Conservation (phyloP, 2,888 invertebrate species). For the Sabatieria punctata region DNA sequence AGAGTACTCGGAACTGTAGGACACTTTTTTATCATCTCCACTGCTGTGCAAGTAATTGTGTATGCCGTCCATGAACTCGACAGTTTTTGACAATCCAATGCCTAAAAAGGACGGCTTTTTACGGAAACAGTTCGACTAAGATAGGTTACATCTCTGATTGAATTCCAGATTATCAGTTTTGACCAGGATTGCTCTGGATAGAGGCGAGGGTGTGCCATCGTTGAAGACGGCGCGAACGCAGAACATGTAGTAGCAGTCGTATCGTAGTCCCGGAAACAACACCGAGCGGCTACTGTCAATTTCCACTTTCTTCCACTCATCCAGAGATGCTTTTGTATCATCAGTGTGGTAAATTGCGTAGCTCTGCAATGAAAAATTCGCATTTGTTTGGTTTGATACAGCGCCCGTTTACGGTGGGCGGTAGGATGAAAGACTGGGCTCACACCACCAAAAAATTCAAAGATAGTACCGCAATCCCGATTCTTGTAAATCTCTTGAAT, state of each 20-base stretch:
- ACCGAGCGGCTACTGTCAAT: background rate
- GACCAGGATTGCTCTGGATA: conserved; percentile 24
- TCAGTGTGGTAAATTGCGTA: conserved; percentile 29
- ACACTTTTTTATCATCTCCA: no score
- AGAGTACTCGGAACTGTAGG: no score
- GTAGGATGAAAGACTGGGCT: background rate
- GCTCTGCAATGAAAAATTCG: conserved; percentile 13
- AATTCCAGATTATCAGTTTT: no score
- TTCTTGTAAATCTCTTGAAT: conserved; percentile 19
- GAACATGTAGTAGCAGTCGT: conserved; percentile 2
- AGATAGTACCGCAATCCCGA: no score
- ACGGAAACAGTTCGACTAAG: no score
- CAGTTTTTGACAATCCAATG: conserved; percentile 25
- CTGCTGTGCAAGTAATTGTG: no score
- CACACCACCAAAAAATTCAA: no score
- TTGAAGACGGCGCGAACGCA: conserved; percentile 23
- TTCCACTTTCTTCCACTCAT: background rate
- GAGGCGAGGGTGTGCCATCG: conserved; percentile 24
- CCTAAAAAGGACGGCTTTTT: no score
- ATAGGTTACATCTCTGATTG: no score
- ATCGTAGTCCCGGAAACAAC: background rate
- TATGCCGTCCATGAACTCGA: conserved; percentile 30
- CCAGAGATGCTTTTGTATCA: conserved; percentile 14
- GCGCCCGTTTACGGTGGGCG: background rate
- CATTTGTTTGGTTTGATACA: background rate